Base-by-base conservation (phyloP, 2,113 vertebrate genomes). In the Tenebrosternarchus preto region DNA sequence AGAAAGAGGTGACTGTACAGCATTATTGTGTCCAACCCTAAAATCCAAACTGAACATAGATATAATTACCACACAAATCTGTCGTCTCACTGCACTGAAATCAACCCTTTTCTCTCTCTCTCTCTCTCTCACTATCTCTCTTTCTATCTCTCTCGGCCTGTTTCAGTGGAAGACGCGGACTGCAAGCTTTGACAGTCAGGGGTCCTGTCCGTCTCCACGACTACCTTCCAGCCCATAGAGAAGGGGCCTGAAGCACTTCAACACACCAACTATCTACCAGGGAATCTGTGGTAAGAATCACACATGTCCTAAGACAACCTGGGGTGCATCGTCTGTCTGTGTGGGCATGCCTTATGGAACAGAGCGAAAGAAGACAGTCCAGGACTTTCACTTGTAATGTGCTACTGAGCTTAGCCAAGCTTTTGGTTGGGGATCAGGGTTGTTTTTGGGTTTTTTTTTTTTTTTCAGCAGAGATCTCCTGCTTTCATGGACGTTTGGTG, bases 141-240 rank as follows among this genome's bases (percentile, higher is more conserved):
- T 50, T 2, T 39, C 19, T 69, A 8, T 15, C 16, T 46, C n/a
- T 61, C 20, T 71, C 53, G 59, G 20, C 73, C 11, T 73, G 27
- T 64, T 0, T 1, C 91, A 96, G 95, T 96, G 95, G 95, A 94
- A 95, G 46, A 93, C 93, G 82, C 93, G 94, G 59, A 92, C 94
- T 9, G 92, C 95, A 1, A 96, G 95, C 85, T 94, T 95, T 33
- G 95, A 96, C 92, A 96, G 95, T 80, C 93, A 96, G 87, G 92
- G 94, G 9, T 95, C 95, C 24, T 94, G 95, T 76, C 94, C 95
- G 0, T 95, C 95, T 6, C 95, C 95, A 0, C 95, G 94, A 82
- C 93, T 93, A 46, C 93, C 94, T 9, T 88, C 93, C 20, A 94
- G 92, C 0, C 95, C 95, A 0, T 95, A 93, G 95, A 56, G 72